These are phyloP conservation scores for Limnephilus auricula DNA, from an alignment of 2,888 invertebrate genomes.

Conservation along the genomic window DNA sequence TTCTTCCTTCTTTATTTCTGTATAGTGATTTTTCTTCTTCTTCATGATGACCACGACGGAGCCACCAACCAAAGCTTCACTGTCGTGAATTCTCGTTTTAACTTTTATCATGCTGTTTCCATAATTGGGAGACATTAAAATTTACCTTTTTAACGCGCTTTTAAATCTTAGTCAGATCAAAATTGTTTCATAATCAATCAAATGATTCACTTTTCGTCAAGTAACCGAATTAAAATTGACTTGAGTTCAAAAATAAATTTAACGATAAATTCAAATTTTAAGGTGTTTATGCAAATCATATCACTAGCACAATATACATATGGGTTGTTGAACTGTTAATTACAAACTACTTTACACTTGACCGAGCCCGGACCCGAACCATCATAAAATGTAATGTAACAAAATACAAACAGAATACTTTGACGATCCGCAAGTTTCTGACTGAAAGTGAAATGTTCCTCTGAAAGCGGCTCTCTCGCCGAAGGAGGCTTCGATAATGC, in stretches of 20 bases:
- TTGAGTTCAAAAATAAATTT: background rate
- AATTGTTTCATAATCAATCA: background rate
- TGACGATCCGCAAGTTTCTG: background rate
- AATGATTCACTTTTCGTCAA: background rate
- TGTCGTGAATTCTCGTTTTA: constrained; percentile 48
- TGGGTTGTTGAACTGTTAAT: background rate
- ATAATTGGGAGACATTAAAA: constrained; percentile 43
- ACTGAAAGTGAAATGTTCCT: background rate
- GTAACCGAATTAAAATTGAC: background rate
- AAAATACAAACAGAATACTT: background rate
- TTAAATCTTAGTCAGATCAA: background rate
- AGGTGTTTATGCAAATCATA: background rate
- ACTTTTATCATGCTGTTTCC: constrained; percentile 37
- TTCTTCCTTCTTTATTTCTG: background rate
- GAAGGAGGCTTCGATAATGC: background rate
- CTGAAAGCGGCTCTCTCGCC: background rate
- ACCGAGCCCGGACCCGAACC: background rate
- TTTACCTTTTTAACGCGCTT: background rate
- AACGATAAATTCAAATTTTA: background rate
- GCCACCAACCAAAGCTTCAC: constrained; percentile 38
- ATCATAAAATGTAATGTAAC: background rate
- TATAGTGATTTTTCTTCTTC: constrained; percentile 9
- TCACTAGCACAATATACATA: too few relatives aligned
- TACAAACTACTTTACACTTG: background rate
- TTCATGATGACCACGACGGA: constrained; percentile 32